phyloP scores from a whole-genome alignment of 2,797 vertebrate species.

The Pelochelys cantorii region DNA sequence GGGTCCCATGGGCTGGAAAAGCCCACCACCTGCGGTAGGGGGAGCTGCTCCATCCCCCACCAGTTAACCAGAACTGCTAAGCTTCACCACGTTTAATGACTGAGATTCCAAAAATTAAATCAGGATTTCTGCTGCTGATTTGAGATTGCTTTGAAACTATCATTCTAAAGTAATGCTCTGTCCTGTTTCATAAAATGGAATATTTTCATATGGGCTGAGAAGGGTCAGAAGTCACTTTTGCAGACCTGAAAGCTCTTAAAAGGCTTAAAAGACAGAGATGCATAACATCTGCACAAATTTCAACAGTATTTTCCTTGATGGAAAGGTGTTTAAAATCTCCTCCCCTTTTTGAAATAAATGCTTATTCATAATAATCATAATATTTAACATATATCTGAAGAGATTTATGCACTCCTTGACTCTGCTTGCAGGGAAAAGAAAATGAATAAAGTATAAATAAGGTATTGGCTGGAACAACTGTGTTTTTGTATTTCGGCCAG shows the following conservation, averaged over 20 bases:
- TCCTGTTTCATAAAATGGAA: neutral
- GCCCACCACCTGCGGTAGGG: too few species aligned
- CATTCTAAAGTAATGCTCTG: neutral
- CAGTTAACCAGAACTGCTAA: neutral
- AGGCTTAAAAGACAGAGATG: neutral
- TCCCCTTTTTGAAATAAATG: neutral
- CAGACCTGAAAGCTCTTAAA: neutral
- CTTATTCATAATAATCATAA: neutral
- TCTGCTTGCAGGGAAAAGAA: neutral
- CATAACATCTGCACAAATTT: neutral
- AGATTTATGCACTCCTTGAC: neutral
- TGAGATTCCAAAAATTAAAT: neutral
- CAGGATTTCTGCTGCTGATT: neutral
- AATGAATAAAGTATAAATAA: neutral
- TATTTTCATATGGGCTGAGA: neutral
- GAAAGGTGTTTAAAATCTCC: neutral
- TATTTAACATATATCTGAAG: neutral
- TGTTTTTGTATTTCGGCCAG: neutral
- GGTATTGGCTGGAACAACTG: neutral
- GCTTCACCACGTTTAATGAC: neutral
- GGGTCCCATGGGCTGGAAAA: too few species aligned
- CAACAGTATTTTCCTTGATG: neutral
- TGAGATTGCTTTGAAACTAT: neutral
- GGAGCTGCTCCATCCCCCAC: too few species aligned
- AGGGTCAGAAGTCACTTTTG: neutral